Evolutionary conservation across 2,113 vertebrate species (phyloP).

Genomic region (Prolemur simus): DNA sequence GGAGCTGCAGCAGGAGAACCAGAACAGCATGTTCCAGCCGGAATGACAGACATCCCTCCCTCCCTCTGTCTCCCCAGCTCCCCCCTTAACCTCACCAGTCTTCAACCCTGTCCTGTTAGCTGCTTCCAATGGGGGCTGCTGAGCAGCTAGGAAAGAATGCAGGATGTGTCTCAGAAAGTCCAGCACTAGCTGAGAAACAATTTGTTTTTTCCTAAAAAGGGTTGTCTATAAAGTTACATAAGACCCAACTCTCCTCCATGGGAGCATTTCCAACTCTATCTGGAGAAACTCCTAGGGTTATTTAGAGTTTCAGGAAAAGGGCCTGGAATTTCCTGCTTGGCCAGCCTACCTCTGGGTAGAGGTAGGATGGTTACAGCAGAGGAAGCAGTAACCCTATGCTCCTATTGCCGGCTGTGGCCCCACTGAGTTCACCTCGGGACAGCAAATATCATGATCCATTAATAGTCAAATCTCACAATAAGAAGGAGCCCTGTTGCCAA

Average conservation of each 20-base stretch:
- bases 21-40: constrained; percentile 6
- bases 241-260: constrained; percentile 25
- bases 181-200: constrained; percentile 39
- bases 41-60: not conserved
- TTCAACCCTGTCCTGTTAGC: not conserved
- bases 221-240: constrained; percentile 67
- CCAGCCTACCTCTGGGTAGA: constrained; percentile 10
- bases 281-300: constrained; percentile 60
- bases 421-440: constrained; percentile 5
- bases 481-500: constrained; percentile 30
- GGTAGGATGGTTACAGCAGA: not conserved
- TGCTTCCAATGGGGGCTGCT: constrained; percentile 34
- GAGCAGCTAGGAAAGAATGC: constrained; percentile 72
- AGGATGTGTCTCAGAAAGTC: constrained; percentile 54
- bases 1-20: not conserved
- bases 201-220: constrained; percentile 65
- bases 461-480: constrained; percentile 42
- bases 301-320: constrained; percentile 66
- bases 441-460: constrained; percentile 37
- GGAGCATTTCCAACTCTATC: constrained; percentile 44
- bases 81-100: not conserved
- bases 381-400: not conserved
- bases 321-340: constrained; percentile 64
- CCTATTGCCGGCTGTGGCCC: not conserved
- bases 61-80: not conserved